Evolutionary conservation across 2,113 vertebrate species (phyloP).

Genomic region (Lates calcarifer): DNA sequence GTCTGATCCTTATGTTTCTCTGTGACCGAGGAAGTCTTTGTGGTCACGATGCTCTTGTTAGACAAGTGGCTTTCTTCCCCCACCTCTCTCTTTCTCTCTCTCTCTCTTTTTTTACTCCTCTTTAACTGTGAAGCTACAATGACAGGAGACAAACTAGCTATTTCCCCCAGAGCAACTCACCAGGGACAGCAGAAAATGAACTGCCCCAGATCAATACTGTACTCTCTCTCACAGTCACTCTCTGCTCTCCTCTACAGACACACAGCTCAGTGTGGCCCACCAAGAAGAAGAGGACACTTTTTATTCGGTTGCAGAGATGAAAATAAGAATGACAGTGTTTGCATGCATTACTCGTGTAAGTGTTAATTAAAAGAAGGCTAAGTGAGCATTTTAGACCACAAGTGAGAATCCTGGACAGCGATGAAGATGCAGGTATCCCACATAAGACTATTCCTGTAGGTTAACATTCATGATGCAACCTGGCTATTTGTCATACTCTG

Average conservation of each 20-base stretch:
- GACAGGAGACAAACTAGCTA: constrained; percentile 86
- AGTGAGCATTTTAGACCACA: not conserved
- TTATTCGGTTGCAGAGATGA: not conserved
- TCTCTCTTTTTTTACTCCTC: constrained; percentile 38
- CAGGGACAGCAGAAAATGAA: constrained; percentile 84
- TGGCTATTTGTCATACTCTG: constrained; percentile 24
- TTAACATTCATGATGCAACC: constrained; percentile 26
- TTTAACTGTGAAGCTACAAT: constrained; percentile 78
- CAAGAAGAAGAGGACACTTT: not conserved
- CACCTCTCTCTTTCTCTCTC: no score
- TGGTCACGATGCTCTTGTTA: constrained; percentile 10
- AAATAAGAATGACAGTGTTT: not conserved
- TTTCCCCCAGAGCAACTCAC: constrained; percentile 82
- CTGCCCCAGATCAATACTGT: constrained; percentile 81
- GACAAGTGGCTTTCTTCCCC: constrained; percentile 26
- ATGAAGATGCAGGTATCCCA: constrained; percentile 2
- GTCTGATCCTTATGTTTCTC: not conserved
- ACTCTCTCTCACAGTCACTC: constrained; percentile 63
- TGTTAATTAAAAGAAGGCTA: not conserved
- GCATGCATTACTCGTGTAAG: not conserved
- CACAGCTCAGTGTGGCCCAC: constrained; percentile 1
- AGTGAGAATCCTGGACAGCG: not conserved
- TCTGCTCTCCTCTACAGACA: constrained; percentile 29
- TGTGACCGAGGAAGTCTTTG: not conserved
- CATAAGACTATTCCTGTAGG: not conserved